Evolutionary conservation across 2,113 vertebrate species (phyloP).

Genomic region (Dermatemys mawii): DNA sequence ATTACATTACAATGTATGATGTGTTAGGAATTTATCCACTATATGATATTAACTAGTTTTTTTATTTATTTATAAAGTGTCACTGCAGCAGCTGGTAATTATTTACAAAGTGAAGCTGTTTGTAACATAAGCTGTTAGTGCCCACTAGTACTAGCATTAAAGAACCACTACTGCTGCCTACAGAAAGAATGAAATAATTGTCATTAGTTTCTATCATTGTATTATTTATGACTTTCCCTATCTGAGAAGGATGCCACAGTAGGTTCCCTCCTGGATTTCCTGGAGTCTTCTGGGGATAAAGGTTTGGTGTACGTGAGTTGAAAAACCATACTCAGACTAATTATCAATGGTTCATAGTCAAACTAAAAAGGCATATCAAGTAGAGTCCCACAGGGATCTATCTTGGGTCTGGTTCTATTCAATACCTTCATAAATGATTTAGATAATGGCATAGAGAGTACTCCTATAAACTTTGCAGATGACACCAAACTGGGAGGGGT

Average conservation of each 20-base stretch:
- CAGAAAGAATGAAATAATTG: neutral
- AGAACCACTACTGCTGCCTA: neutral
- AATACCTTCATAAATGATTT: no score
- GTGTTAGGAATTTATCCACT: neutral
- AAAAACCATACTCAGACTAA: no score
- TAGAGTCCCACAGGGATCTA: no score
- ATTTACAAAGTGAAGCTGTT: neutral
- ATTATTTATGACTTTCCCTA: neutral
- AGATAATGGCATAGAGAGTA: no score
- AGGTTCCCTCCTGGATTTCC: neutral
- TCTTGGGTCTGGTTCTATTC: no score
- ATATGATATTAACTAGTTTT: neutral
- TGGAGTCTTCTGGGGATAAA: no score
- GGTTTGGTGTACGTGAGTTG: no score
- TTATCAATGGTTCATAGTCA: no score
- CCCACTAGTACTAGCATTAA: neutral
- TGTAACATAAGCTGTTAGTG: neutral
- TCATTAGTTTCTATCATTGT: accelerated
- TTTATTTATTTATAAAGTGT: neutral
- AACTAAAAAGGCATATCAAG: no score
- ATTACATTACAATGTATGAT: neutral
- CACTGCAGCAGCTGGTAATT: neutral
- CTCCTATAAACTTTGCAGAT: no score
- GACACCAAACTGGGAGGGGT: no score
- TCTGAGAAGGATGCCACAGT: neutral